Evolutionary conservation across 2,888 invertebrate species (phyloP).

Genomic region (Drosophila planitibia): DNA sequence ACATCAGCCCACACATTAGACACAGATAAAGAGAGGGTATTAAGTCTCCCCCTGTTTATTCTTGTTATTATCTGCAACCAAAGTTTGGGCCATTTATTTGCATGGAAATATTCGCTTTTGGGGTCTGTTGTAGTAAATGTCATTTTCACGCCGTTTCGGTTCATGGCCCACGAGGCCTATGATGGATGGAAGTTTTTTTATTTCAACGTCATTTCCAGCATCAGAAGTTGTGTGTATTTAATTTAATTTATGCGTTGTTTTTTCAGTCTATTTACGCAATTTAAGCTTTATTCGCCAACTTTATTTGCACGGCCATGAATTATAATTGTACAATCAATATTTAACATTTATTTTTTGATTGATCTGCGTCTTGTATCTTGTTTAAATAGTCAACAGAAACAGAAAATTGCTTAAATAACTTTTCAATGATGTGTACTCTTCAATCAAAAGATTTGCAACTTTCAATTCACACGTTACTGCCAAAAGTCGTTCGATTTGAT

Average conservation of each 20-base stretch:
- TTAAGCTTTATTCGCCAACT: constrained; percentile 32
- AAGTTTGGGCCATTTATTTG: constrained; percentile 34
- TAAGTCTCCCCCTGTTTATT: constrained; percentile 1
- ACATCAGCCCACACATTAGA: not conserved
- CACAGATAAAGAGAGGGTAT: not conserved
- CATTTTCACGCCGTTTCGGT: constrained; percentile 38
- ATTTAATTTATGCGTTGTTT: constrained; percentile 52
- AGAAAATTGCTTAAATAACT: constrained; percentile 14
- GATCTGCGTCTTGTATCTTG: constrained; percentile 11
- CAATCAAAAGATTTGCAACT: constrained; percentile 5
- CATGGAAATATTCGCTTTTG: constrained; percentile 20
- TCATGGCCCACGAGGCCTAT: constrained; percentile 65
- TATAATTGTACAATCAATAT: constrained; percentile 43
- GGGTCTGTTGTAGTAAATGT: constrained; percentile 21
- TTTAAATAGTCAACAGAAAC: constrained; percentile 27
- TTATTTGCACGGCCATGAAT: constrained; percentile 30
- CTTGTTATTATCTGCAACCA: constrained; percentile 2
- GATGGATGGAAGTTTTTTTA: constrained; percentile 60
- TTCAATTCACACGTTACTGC: constrained; percentile 30
- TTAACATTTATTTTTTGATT: constrained; percentile 21
- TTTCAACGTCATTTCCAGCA: constrained; percentile 44
- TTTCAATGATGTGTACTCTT: not conserved
- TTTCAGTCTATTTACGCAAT: constrained; percentile 55
- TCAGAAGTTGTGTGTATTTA: not conserved
- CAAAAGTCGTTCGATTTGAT: not conserved